Conservation (phyloP, 35 echinoderm and acorn worm genomes). For the Holothuria glaberrima region DNA sequence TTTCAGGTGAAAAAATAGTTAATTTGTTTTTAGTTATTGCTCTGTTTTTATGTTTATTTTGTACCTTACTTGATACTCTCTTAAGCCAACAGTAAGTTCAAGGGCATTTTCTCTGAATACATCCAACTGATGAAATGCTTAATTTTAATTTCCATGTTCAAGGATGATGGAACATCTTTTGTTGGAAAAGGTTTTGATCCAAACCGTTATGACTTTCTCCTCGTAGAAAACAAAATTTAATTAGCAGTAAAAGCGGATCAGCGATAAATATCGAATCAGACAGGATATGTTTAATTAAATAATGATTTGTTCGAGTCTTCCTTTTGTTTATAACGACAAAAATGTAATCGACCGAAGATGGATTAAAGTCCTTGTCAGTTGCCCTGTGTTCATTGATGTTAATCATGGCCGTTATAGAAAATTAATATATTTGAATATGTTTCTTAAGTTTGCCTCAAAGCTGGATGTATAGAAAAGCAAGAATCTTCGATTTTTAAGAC, state of each 20-base stretch:
- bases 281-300: constrained; percentile 41
- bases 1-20: too few species aligned
- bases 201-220: too few species aligned
- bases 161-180: too few species aligned
- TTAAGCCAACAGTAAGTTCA: too few species aligned
- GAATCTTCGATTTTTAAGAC: constrained; percentile 16
- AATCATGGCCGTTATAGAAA: not conserved
- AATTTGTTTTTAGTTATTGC: too few species aligned
- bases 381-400: not conserved
- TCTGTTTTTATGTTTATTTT: too few species aligned
- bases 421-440: not conserved
- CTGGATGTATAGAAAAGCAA: not conserved
- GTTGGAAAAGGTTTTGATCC: too few species aligned
- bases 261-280: constrained; percentile 22
- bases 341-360: constrained; percentile 6
- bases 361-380: constrained; percentile 22
- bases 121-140: too few species aligned
- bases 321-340: not conserved
- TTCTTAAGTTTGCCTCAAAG: not conserved
- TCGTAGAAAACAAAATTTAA: not conserved
- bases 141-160: too few species aligned
- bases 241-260: constrained; percentile 5
- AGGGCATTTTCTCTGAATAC: too few species aligned
- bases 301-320: constrained; percentile 7
- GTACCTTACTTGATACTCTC: too few species aligned